Evolutionary conservation across 2,888 invertebrate genomes (phyloP).

Genomic region (Villa cingulata): DNA sequence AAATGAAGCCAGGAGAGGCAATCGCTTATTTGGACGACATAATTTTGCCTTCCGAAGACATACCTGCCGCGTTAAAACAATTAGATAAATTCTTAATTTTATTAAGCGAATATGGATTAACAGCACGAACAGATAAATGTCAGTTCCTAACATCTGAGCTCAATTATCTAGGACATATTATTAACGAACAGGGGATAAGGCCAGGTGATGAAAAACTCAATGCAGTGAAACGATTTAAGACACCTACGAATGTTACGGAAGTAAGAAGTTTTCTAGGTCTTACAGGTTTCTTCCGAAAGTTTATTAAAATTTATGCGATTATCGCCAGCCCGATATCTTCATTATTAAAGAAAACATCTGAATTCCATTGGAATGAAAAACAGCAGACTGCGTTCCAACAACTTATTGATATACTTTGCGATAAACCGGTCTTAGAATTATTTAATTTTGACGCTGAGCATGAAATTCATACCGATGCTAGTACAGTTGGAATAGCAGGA

Average conservation of each 20-base stretch:
- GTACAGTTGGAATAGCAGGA: slow-evolving; percentile 21
- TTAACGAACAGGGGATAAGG: slow-evolving; percentile 17
- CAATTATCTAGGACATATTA: slow-evolving; percentile 19
- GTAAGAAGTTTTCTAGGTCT: slow-evolving; percentile 23
- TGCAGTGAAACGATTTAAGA: slow-evolving; percentile 16
- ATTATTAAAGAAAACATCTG: slow-evolving; percentile 10
- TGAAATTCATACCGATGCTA: slow-evolving; percentile 27
- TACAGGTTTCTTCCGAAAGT: slow-evolving; percentile 22
- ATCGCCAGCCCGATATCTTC: slow-evolving; percentile 18
- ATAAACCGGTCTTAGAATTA: slow-evolving; percentile 18
- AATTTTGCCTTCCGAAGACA: slow-evolving; percentile 15
- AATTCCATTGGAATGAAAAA: slow-evolving; percentile 11
- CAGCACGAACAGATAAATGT: slow-evolving; percentile 16
- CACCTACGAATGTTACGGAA: slow-evolving; percentile 17
- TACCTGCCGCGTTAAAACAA: background rate
- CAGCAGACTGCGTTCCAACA: slow-evolving; percentile 7
- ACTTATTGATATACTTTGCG: slow-evolving; percentile 15
- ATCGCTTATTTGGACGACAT: slow-evolving; percentile 20
- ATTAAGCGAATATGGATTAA: slow-evolving; percentile 6
- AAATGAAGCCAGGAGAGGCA: slow-evolving; percentile 5
- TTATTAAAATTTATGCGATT: slow-evolving; percentile 16
- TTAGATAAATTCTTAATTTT: slow-evolving; percentile 4
- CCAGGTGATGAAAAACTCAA: slow-evolving; percentile 19
- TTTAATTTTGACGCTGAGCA: slow-evolving; percentile 17
- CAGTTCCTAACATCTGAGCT: slow-evolving; percentile 15